Base-by-base conservation (phyloP, 1,140 invertebrate species). In the Diploscapter pachys region DNA sequence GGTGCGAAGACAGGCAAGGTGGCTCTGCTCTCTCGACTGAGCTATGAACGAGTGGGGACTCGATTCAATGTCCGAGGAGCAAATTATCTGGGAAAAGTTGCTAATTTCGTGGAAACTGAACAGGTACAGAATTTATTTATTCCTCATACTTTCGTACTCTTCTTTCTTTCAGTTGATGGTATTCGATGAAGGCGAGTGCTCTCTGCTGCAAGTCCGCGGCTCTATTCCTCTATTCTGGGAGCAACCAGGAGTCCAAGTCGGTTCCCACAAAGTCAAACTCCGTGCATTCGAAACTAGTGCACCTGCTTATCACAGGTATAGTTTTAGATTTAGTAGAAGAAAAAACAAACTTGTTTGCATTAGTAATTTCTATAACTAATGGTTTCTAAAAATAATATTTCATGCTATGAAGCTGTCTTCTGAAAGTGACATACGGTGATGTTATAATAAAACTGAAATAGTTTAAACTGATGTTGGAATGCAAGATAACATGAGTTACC, bases 81-180 rank as follows among this genome's bases (percentile, higher is more conserved):
- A 56, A 98, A 99, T 88, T 96, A 99, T 88, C 93, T 97, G 86
- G 97, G 97, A 0, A 92, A 97, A 89, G 96, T 99, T 55, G 97
- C 97, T 3, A 99, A 99, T 89, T 99, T 99, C 90, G 95, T 98
- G 6, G 97, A 99, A 90, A 99, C 96, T 0, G 97, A 99, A 88
- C 97, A 99, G 88, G 88, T 89, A 71, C 55, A 31, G 8, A 64
- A 5, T 53, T 52, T 8, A 68, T 68, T 68, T 6, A 54, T 69
- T n/a, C 9, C 55, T 59, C 61, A 13, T 4, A 68, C 31, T 71
- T 71, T 70, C 6, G 2, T 31, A 31, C 1, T 31, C 31, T 31
- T 31, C 31, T 31, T 6, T 6, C 63, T 76, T 80, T 56, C 77
- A 88, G 87, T 85, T 88, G 48, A 86, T 89, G 66, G 86, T 86